These are phyloP conservation scores for Neosalanx taihuensis DNA, from an alignment of 2,797 vertebrate genomes.

Conservation along the genomic window DNA sequence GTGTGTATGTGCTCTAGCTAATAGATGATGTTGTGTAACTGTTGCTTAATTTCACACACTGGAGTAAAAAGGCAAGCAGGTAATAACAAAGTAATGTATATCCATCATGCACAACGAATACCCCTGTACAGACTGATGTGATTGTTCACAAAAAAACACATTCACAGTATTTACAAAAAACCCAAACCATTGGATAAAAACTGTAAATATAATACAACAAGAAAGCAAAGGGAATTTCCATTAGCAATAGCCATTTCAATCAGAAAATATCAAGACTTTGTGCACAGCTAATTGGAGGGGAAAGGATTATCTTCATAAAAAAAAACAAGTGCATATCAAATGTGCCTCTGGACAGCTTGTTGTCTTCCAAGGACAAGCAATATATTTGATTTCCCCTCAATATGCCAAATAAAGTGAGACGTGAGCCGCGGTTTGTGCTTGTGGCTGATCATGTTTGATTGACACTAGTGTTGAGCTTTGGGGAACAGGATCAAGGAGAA, in stretches of 20 bases:
- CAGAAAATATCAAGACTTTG: conserved; percentile 52
- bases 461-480: conserved; percentile 28
- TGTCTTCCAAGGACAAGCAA: not conserved
- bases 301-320: conserved; percentile 6
- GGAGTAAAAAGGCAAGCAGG: not conserved
- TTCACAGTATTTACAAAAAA: conserved; percentile 57
- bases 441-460: conserved; percentile 16
- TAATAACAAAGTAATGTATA: not conserved
- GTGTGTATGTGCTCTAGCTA: not conserved
- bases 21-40: not conserved
- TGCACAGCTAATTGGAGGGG: conserved; percentile 50
- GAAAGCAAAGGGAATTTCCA: conserved; percentile 43
- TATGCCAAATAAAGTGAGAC: conserved; percentile 5
- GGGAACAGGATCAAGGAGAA: not conserved
- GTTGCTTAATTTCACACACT: not conserved
- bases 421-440: conserved; percentile 9
- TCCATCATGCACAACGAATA: not conserved
- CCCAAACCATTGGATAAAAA: conserved; percentile 34
- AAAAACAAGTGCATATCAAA: conserved; percentile 45
- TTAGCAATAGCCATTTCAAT: conserved; percentile 52
- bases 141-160: conserved; percentile 48
- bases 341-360: conserved; percentile 30
- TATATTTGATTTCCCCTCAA: not conserved
- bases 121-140: conserved; percentile 22
- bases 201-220: conserved; percentile 54